phyloP scores from a whole-genome alignment of 1,140 invertebrate genomes.

The Euwallacea fornicatus region DNA sequence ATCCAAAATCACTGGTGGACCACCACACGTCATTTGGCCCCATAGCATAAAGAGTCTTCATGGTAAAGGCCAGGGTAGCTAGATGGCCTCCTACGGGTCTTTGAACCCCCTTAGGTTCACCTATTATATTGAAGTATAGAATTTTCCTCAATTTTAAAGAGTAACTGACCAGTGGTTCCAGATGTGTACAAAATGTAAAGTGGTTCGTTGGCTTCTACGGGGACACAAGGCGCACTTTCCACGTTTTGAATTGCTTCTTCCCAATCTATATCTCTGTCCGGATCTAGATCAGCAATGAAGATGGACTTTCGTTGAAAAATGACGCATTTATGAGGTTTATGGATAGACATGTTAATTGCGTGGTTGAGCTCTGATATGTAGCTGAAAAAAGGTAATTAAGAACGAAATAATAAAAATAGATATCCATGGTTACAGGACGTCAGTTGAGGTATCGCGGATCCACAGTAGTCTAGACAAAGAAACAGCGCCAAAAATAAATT shows the following conservation, averaged over 20 bases:
- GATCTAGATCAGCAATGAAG: slow-evolving; percentile 63
- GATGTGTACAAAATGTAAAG: slow-evolving; percentile 93
- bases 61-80: slow-evolving; percentile 80
- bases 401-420: slow-evolving; percentile 10
- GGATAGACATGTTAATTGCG: slow-evolving; percentile 71
- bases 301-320: slow-evolving; percentile 76
- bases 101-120: slow-evolving; percentile 81
- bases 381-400: slow-evolving; percentile 53
- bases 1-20: slow-evolving; percentile 81
- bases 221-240: slow-evolving; percentile 75
- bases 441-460: no score
- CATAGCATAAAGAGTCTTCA: slow-evolving; percentile 82
- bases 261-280: slow-evolving; percentile 74
- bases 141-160: background rate
- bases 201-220: slow-evolving; percentile 85
- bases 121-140: slow-evolving; percentile 52
- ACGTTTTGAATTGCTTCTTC: slow-evolving; percentile 66
- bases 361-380: slow-evolving; percentile 89
- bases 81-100: slow-evolving; percentile 86
- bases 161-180: slow-evolving; percentile 73
- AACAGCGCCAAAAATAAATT: no score
- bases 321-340: slow-evolving; percentile 74
- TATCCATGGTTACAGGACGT: no score
- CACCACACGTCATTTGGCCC: slow-evolving; percentile 85
- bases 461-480: no score